Evolutionary conservation across 2,113 vertebrate genomes (phyloP).

Genomic region (Dicrurus megarhynchus): DNA sequence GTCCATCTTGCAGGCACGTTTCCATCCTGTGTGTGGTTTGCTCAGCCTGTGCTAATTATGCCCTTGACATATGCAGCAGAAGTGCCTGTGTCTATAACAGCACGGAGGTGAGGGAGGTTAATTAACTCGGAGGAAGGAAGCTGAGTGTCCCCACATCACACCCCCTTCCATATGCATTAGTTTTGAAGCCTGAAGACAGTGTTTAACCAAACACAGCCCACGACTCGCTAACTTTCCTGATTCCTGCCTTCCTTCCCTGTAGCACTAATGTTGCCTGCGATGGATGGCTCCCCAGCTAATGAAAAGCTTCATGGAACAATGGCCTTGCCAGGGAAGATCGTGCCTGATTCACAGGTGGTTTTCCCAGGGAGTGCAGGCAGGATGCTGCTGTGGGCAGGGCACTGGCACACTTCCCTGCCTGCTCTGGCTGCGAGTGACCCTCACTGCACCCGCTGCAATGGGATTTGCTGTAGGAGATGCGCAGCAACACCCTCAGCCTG

Average conservation of each 20-base stretch:
- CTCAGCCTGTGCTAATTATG: conserved; percentile 69
- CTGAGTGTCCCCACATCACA: conserved; percentile 51
- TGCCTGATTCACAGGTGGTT: background rate
- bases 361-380: background rate
- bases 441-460: background rate
- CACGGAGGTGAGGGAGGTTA: conserved; percentile 72
- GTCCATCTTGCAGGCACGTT: background rate
- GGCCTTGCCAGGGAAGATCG: background rate
- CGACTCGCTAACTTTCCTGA: background rate
- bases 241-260: background rate
- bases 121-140: conserved; percentile 71
- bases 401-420: background rate
- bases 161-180: conserved; percentile 54
- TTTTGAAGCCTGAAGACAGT: conserved; percentile 37
- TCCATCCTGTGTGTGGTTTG: conserved; percentile 27
- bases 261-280: background rate
- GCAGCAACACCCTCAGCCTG: background rate
- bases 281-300: background rate
- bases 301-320: background rate
- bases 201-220: conserved; percentile 33
- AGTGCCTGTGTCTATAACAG: conserved; percentile 61
- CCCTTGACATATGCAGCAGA: conserved; percentile 57
- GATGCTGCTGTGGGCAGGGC: background rate
- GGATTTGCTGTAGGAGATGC: background rate
- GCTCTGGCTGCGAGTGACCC: background rate